Evolutionary conservation across 23 tunicate genomes (phyloP), one percentile per base, ranked within the genome.

Genomic region (Clavelina lepadiformis): DNA sequence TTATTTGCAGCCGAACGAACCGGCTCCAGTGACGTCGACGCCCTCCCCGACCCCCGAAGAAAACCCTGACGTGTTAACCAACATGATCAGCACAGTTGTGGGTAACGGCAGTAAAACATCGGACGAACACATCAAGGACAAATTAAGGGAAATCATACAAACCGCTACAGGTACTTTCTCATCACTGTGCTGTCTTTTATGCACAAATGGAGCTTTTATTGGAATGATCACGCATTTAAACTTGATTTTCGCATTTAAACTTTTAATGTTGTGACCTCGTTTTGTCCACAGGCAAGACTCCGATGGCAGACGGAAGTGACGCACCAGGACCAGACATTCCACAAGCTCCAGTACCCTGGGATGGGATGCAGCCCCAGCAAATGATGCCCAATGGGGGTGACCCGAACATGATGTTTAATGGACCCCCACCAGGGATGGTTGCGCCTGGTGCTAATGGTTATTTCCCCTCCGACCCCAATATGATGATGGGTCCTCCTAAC

Each of bases 111-210:
- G 51, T 3, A 54, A 62, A 33, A 29, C 68, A 21, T 19, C 35
- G 3, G 57, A 56, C 24, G 63, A 74, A 13, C 66, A 57, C 3
- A 79, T 76, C 13, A 85, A 82, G 2, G 85, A 72, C 27, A 86
- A 86, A 59, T 44, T 86, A 0, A 56, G 76, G 28, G 79, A 78
- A 65, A 86, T 86, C 0, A 33, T 86, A 11, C 84, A 86, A 71
- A 78, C 78, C 46, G 93, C 93, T 5, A 71, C 80, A 55, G 95
- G 95, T 86, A n/a, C n/a, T n/a, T n/a, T n/a, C n/a, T n/a, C n/a
- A 24, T 20, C 38, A 7, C n/a, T 68, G 51, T 19, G 20, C n/a
- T 0, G 19, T 46, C n/a, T 19, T 0, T 19, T 46, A 0, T 0
- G 51, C 51, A 19, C n/a, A 0, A 0, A 0, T 21, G 0, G 19